phyloP scores from a whole-genome alignment of 2,113 vertebrate genomes.

The Odocoileus virginianus region DNA sequence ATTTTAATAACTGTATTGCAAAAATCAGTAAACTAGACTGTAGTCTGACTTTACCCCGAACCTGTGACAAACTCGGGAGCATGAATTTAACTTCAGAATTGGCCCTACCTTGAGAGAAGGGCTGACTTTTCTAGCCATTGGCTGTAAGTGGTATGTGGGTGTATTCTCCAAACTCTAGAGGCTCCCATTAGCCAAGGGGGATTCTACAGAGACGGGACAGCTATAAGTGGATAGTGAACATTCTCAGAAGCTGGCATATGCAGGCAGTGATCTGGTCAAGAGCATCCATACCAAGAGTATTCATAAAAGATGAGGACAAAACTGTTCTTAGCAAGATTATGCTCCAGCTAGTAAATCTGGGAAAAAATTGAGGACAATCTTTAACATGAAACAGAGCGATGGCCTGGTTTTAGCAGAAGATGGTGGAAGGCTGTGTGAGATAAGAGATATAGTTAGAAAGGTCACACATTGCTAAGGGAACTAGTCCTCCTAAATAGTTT shows the following conservation, averaged over 20 bases:
- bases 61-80: background rate
- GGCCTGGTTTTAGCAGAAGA: background rate
- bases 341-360: background rate
- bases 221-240: background rate
- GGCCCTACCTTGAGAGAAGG: background rate
- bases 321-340: background rate
- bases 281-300: background rate
- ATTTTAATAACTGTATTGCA: background rate
- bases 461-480: background rate
- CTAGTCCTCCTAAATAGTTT: background rate
- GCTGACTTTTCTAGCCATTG: background rate
- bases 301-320: background rate
- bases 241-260: background rate
- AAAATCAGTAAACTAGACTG: background rate
- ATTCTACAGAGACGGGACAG: background rate
- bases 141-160: background rate
- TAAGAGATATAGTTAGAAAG: background rate
- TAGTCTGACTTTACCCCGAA: background rate
- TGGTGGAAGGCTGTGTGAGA: background rate
- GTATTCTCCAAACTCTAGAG: background rate
- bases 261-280: background rate
- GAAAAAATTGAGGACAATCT: background rate
- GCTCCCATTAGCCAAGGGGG: background rate
- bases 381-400: background rate
- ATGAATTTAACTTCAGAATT: background rate